Conservation (phyloP, 2,113 vertebrate species). For the Gadus macrocephalus region DNA sequence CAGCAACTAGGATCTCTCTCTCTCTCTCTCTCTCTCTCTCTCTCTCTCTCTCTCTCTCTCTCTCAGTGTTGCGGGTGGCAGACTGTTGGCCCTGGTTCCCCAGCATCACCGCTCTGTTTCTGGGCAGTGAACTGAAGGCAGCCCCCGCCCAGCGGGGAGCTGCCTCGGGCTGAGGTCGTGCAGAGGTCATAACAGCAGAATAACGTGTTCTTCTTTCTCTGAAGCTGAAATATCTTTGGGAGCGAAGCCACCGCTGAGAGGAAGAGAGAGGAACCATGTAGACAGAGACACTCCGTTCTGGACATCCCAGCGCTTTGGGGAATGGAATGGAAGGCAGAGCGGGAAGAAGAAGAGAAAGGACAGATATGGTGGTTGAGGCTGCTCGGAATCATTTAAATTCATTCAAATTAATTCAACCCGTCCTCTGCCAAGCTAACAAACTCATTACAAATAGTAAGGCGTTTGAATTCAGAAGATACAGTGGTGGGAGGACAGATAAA, state of each 20-base stretch:
- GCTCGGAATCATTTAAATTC: background rate
- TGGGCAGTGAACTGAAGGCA: slow-evolving; percentile 36
- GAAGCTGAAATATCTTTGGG: background rate
- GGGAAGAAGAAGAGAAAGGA: background rate
- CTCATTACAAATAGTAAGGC: background rate
- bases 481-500: too few species aligned
- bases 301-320: too few species aligned
- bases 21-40: slow-evolving; percentile 16
- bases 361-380: background rate
- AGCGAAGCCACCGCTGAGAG: background rate
- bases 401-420: background rate
- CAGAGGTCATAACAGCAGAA: background rate
- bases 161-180: too few species aligned
- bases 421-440: slow-evolving; percentile 1
- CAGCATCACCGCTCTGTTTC: slow-evolving; percentile 32
- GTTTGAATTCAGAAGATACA: too few species aligned
- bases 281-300: too few species aligned
- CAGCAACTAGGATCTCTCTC: background rate
- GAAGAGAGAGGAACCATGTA: background rate
- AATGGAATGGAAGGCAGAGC: background rate
- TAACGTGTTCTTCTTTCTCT: background rate
- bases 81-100: slow-evolving; percentile 38
- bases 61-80: slow-evolving; percentile 9
- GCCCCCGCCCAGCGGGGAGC: background rate
- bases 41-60: slow-evolving; percentile 26